Evolutionary conservation across 2,113 vertebrate species (phyloP).

Genomic region (Phoxinus phoxinus): DNA sequence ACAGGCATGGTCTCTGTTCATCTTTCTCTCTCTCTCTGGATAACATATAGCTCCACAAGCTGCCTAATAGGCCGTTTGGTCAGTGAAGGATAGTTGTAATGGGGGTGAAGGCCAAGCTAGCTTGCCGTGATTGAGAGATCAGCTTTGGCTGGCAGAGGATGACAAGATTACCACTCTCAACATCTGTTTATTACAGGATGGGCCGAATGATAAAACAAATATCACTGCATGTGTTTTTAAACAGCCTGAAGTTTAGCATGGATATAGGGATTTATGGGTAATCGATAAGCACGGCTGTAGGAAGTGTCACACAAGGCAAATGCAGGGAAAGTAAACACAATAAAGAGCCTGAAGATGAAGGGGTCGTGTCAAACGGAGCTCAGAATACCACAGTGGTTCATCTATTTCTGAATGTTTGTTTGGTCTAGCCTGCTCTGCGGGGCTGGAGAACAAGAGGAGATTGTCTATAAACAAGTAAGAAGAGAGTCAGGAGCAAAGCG

Average conservation of each 20-base stretch:
- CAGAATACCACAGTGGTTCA: background rate
- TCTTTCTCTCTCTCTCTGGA: constrained; percentile 22
- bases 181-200: constrained; percentile 52
- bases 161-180: constrained; percentile 50
- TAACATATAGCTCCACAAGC: background rate
- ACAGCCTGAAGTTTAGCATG: constrained; percentile 19
- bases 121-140: constrained; percentile 36
- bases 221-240: constrained; percentile 37
- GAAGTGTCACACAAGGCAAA: constrained; percentile 16
- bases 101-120: constrained; percentile 28
- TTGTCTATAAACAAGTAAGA: background rate
- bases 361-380: background rate
- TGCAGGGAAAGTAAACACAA: constrained; percentile 13
- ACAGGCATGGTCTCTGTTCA: constrained; percentile 56
- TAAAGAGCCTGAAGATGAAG: background rate
- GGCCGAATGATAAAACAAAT: constrained; percentile 33
- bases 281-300: constrained; percentile 40
- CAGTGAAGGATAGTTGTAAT: background rate
- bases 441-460: constrained; percentile 23
- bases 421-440: constrained; percentile 51
- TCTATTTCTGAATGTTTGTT: constrained; percentile 45
- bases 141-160: constrained; percentile 38
- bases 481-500: background rate
- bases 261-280: constrained; percentile 49
- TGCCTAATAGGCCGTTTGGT: background rate